Evolutionary conservation across 2,888 invertebrate species (phyloP).

Genomic region (Andrena flavipes): DNA sequence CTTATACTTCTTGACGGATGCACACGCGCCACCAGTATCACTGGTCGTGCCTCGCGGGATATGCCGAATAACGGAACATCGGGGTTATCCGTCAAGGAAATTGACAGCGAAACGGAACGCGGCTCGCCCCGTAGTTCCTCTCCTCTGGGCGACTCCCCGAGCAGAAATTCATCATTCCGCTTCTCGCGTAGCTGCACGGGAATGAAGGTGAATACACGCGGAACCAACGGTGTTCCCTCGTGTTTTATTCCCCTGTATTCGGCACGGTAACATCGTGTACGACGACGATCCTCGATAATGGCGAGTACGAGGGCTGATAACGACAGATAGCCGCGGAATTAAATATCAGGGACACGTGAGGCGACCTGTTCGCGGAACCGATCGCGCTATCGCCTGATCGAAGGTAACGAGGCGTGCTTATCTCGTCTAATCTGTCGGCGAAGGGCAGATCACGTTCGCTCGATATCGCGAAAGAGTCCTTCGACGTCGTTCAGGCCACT

Average conservation of each 20-base stretch:
- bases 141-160: slow-evolving; percentile 27
- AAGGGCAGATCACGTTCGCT: slow-evolving; percentile 7
- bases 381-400: slow-evolving; percentile 51
- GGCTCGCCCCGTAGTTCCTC: slow-evolving; percentile 31
- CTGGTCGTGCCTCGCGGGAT: slow-evolving; percentile 13
- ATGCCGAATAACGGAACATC: slow-evolving; percentile 47
- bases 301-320: slow-evolving; percentile 63
- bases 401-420: slow-evolving; percentile 42
- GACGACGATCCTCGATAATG: slow-evolving; percentile 4
- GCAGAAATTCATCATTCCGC: slow-evolving; percentile 48
- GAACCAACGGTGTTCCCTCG: background rate
- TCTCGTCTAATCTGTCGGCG: slow-evolving; percentile 25
- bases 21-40: slow-evolving; percentile 27
- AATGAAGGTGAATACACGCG: slow-evolving; percentile 20
- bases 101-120: slow-evolving; percentile 61
- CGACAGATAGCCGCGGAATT: slow-evolving; percentile 45
- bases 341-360: slow-evolving; percentile 48
- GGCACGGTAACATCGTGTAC: slow-evolving; percentile 5
- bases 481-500: background rate
- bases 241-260: background rate
- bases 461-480: background rate
- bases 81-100: slow-evolving; percentile 62
- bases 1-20: slow-evolving; percentile 27
- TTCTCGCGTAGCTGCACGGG: slow-evolving; percentile 1
- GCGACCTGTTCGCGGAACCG: slow-evolving; percentile 24